Conservation (phyloP, 2,888 invertebrate genomes). For the Pterostichus niger region DNA sequence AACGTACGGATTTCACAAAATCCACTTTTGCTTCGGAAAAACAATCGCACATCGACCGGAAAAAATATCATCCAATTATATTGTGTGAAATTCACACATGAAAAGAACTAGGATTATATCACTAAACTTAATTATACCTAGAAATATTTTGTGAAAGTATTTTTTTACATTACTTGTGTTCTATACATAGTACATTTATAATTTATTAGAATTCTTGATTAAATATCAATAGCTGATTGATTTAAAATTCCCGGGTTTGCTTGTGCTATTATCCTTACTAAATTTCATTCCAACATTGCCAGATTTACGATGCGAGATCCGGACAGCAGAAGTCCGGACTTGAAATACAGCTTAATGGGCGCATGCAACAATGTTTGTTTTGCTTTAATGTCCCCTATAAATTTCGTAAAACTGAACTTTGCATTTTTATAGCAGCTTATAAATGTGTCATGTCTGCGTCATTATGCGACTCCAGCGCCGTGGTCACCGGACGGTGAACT, state of each 20-base stretch:
- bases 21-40: constrained; percentile 23
- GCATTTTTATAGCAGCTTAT: constrained; percentile 59
- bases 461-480: constrained; percentile 43
- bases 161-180: too few relatives aligned
- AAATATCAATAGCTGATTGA: too few relatives aligned
- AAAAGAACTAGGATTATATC: too few relatives aligned
- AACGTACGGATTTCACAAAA: constrained; percentile 18
- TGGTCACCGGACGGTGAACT: constrained; percentile 29
- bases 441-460: constrained; percentile 55
- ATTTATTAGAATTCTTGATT: too few relatives aligned
- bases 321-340: constrained; percentile 28
- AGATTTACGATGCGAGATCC: constrained; percentile 35
- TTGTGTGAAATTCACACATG: neutral
- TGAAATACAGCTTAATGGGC: constrained; percentile 67
- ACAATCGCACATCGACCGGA: constrained; percentile 19
- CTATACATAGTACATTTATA: too few relatives aligned
- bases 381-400: constrained; percentile 69
- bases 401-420: constrained; percentile 65
- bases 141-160: too few relatives aligned
- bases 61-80: constrained; percentile 31
- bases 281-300: neutral
- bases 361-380: constrained; percentile 69
- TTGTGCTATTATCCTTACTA: too few relatives aligned
- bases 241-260: too few relatives aligned
- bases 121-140: too few relatives aligned